Percentiles rank a stretch among this genome's conserved stretches.
Evolutionary conservation across 2,113 vertebrate genomes (phyloP).

Genomic region (Cisticola juncidis): DNA sequence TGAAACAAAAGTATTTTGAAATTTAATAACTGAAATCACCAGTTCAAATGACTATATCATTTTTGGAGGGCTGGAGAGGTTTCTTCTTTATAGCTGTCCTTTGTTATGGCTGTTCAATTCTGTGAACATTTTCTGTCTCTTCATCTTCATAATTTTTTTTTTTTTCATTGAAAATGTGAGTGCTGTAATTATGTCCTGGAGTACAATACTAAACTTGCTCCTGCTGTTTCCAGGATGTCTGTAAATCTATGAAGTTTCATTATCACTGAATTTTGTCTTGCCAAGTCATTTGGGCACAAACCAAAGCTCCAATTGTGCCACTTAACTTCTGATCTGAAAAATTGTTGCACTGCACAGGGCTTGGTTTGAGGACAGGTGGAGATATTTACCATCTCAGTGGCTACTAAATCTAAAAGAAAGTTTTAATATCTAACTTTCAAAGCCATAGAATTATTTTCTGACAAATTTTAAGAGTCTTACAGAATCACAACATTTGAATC

Average conservation of each 20-base stretch:
- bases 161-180: neutral
- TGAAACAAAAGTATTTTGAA: neutral
- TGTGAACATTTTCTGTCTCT: neutral
- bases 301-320: neutral
- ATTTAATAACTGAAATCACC: neutral
- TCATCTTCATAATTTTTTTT: neutral
- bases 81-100: neutral
- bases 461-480: neutral
- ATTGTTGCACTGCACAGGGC: neutral
- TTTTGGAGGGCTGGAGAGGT: neutral
- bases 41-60: neutral
- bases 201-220: neutral
- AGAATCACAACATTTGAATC: neutral
- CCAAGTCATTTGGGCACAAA: neutral
- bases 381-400: neutral
- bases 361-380: neutral
- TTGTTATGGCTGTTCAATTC: neutral
- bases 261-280: conserved; percentile 11
- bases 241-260: conserved; percentile 35
- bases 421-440: neutral
- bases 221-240: conserved; percentile 10
- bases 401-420: neutral
- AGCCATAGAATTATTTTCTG: neutral
- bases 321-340: neutral
- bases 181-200: neutral